Conservation (phyloP, 2,888 invertebrate genomes). For the Brachypterus glaber region DNA sequence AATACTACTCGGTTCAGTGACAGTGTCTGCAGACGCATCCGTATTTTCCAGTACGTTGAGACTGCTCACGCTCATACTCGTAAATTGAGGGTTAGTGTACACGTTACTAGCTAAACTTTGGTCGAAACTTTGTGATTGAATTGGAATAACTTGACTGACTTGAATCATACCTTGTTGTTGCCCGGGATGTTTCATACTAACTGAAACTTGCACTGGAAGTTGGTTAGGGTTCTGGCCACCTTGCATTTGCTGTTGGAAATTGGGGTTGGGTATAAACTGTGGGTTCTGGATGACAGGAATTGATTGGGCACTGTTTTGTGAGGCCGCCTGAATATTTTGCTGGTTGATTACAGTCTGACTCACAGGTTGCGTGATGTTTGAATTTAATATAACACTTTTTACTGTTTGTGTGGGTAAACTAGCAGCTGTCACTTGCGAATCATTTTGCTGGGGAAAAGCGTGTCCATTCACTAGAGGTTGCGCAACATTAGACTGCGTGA, state of each 20-base stretch:
- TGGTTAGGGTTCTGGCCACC: conserved; percentile 29
- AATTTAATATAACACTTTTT: conserved; percentile 33
- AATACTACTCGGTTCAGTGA: conserved; percentile 20
- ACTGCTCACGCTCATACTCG: conserved; percentile 35
- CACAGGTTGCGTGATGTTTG: conserved; percentile 18
- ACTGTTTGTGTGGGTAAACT: conserved; percentile 34
- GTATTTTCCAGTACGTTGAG: conserved; percentile 28
- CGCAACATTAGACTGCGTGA: conserved; percentile 28
- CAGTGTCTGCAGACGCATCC: conserved; percentile 17
- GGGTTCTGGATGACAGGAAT: conserved; percentile 15
- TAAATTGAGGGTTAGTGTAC: conserved; percentile 38
- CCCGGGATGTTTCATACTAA: neutral
- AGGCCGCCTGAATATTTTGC: conserved; percentile 23
- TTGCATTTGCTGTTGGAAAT: conserved; percentile 18
- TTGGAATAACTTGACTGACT: conserved; percentile 15
- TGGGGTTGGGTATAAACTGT: conserved; percentile 3
- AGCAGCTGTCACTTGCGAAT: conserved; percentile 27
- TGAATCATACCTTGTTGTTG: conserved; percentile 14
- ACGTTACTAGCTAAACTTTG: conserved; percentile 30
- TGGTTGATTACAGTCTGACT: conserved; percentile 20
- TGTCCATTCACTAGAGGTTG: conserved; percentile 38
- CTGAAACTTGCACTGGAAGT: conserved; percentile 9
- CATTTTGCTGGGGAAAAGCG: conserved; percentile 24
- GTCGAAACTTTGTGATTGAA: conserved; percentile 22
- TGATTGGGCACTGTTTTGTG: conserved; percentile 17